These are phyloP conservation scores for Tetramorium bicarinatum DNA, from an alignment of 2,888 invertebrate species.

Conservation along the genomic window DNA sequence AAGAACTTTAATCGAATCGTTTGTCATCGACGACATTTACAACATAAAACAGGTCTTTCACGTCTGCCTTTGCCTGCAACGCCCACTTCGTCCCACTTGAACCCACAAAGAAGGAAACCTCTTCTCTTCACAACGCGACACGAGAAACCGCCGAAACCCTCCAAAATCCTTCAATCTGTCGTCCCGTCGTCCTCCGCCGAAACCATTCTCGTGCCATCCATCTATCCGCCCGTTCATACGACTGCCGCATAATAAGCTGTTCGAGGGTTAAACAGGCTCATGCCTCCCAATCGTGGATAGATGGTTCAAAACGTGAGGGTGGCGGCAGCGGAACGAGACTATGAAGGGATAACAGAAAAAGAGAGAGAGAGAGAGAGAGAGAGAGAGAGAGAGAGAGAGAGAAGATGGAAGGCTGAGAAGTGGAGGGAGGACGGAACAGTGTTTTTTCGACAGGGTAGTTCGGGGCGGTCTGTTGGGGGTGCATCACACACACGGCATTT, in stretches of 20 bases:
- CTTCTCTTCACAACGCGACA: conserved; percentile 36
- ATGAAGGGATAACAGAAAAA: conserved; percentile 30
- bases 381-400: background rate
- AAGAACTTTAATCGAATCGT: conserved; percentile 46
- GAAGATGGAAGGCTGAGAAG: conserved; percentile 20
- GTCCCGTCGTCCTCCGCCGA: conserved; percentile 51
- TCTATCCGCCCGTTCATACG: conserved; percentile 70
- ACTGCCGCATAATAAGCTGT: conserved; percentile 80
- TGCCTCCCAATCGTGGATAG: conserved; percentile 70
- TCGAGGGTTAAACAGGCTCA: conserved; percentile 77
- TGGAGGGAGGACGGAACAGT: conserved; percentile 52
- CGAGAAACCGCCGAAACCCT: conserved; percentile 68
- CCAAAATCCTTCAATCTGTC: conserved; percentile 73
- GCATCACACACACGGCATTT: conserved; percentile 80
- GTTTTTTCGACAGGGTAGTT: conserved; percentile 74
- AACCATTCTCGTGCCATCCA: conserved; percentile 77
- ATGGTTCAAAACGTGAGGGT: conserved; percentile 64
- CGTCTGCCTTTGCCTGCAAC: background rate
- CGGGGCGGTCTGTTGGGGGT: conserved; percentile 82
- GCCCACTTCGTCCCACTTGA: conserved; percentile 34
- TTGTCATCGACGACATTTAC: conserved; percentile 43
- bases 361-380: conserved; percentile 3
- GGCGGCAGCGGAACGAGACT: conserved; percentile 55
- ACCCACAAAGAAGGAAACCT: conserved; percentile 48
- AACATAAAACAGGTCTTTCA: conserved; percentile 45